Conservation (phyloP, 2,797 vertebrate genomes). For the Anabas testudineus region DNA sequence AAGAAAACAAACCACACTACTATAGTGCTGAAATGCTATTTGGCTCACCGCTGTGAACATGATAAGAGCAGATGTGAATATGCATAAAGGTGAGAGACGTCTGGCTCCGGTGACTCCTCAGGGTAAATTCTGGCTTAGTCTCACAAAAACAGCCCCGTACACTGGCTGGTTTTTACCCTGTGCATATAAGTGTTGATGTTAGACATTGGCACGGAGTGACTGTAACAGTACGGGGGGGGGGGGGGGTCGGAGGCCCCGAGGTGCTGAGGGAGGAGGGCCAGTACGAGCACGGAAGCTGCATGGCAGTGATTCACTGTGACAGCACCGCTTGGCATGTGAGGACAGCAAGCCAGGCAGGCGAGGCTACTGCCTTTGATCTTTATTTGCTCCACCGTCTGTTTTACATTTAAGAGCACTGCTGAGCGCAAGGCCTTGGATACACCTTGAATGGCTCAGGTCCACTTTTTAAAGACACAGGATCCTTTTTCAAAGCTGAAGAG, state of each 20-base stretch:
- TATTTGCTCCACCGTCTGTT: constrained; percentile 84
- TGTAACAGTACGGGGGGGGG: constrained; percentile 5
- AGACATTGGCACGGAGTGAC: constrained; percentile 42
- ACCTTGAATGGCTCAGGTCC: constrained; percentile 81
- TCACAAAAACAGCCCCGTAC: constrained; percentile 16
- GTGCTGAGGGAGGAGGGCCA: constrained; percentile 34
- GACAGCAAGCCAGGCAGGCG: constrained; percentile 77
- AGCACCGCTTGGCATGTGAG: constrained; percentile 81
- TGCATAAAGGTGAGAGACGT: background rate
- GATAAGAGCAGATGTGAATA: background rate
- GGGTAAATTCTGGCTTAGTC: constrained; percentile 21
- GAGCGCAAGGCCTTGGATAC: constrained; percentile 84
- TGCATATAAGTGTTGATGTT: constrained; percentile 44
- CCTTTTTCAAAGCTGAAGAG: constrained; percentile 82
- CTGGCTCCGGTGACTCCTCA: background rate
- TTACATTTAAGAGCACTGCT: constrained; percentile 85
- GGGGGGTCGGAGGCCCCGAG: constrained; percentile 48
- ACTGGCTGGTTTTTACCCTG: constrained; percentile 37
- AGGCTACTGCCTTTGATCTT: constrained; percentile 86
- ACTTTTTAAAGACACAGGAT: constrained; percentile 80
- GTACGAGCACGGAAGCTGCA: constrained; percentile 59
- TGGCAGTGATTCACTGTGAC: constrained; percentile 79
- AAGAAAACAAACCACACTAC: background rate
- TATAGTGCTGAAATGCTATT: background rate
- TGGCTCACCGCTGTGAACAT: background rate